These are phyloP conservation scores for Atherinosoma microstoma DNA, from an alignment of 2,797 vertebrate genomes.

Conservation along the genomic window DNA sequence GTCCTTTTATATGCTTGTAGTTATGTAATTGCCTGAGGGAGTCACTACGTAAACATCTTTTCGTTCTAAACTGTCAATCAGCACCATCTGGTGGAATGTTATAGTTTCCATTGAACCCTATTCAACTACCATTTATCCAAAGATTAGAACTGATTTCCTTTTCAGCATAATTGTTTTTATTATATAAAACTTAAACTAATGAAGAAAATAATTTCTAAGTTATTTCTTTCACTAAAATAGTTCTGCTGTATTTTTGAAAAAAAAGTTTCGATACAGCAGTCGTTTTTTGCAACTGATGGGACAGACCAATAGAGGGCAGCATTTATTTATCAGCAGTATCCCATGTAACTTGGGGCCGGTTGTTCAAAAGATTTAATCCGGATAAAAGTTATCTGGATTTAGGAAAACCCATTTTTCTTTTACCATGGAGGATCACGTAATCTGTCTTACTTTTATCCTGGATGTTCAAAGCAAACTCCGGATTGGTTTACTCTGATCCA, in stretches of 20 bases:
- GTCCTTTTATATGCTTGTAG: not conserved
- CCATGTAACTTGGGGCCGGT: too few relatives aligned
- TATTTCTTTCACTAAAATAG: not conserved
- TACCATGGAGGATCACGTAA: too few relatives aligned
- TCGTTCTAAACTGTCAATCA: constrained; percentile 11
- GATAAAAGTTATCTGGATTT: too few relatives aligned
- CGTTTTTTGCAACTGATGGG: constrained; percentile 10
- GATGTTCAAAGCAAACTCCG: too few relatives aligned
- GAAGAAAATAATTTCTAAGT: not conserved
- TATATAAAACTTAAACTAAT: not conserved
- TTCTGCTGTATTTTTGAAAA: not conserved
- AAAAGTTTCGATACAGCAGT: not conserved
- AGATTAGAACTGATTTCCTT: not conserved
- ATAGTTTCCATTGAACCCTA: not conserved
- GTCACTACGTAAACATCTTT: not conserved
- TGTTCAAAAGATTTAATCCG: too few relatives aligned
- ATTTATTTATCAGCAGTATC: constrained; percentile 15
- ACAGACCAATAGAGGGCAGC: constrained; percentile 60
- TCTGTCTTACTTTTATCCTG: too few relatives aligned
- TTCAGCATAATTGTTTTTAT: not conserved
- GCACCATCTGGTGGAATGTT: constrained; percentile 50
- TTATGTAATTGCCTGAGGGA: constrained; percentile 22
- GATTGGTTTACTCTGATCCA: too few relatives aligned
- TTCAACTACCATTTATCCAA: not conserved
- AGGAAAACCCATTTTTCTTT: too few relatives aligned